Percentiles rank a stretch among this genome's conserved stretches.
These are phyloP conservation scores for Adelognathus sp. DNA, from an alignment of 2,888 invertebrate genomes.

Conservation along the genomic window DNA sequence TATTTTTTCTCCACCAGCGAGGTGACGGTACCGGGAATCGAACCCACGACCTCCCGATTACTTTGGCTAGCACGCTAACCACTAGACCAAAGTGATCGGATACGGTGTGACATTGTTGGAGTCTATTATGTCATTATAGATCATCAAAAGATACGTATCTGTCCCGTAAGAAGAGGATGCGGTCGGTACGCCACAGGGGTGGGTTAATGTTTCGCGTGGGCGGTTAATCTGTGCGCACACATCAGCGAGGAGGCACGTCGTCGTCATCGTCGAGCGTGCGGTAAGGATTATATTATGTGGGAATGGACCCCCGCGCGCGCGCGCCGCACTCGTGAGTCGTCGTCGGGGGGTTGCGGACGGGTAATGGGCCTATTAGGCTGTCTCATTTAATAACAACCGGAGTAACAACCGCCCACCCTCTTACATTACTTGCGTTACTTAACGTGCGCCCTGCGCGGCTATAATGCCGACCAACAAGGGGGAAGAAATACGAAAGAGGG, in stretches of 20 bases:
- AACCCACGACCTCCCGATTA: too few relatives aligned
- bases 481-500: constrained; percentile 55
- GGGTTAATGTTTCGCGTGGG: constrained; percentile 47
- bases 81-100: too few relatives aligned
- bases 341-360: constrained; percentile 64
- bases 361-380: constrained; percentile 81
- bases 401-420: constrained; percentile 79
- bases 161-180: neutral
- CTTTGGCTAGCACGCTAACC: too few relatives aligned
- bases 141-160: constrained; percentile 35
- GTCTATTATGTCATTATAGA: constrained; percentile 37
- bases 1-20: too few relatives aligned
- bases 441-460: constrained; percentile 66
- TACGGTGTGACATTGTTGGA: too few relatives aligned
- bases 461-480: constrained; percentile 34
- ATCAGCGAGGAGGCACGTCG: constrained; percentile 57
- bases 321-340: constrained; percentile 39
- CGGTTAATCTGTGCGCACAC: too few relatives aligned
- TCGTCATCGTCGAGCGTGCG: constrained; percentile 70
- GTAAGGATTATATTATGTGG: constrained; percentile 78
- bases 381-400: constrained; percentile 81
- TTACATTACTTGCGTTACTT: constrained; percentile 79
- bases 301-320: constrained; percentile 70
- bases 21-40: too few relatives aligned
- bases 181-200: constrained; percentile 22